Evolutionary conservation across 2,888 invertebrate species (phyloP).

Genomic region (Apamea anceps): DNA sequence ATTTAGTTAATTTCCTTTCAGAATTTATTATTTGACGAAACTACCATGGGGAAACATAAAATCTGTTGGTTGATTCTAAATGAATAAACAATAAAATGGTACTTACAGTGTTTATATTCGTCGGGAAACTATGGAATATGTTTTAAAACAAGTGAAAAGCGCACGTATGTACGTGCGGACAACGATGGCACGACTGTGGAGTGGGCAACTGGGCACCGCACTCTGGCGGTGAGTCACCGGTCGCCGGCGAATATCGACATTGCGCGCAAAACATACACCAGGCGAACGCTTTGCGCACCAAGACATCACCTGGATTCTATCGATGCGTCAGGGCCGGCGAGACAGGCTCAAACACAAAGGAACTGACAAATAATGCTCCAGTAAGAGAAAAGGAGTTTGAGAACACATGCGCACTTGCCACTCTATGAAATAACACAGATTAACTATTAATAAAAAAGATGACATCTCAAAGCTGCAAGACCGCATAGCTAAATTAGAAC

Average conservation of each 20-base stretch:
- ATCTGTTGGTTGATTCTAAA: neutral
- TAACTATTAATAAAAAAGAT: neutral
- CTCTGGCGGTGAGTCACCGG: constrained; percentile 70
- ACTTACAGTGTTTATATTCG: constrained; percentile 65
- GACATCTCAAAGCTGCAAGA: too few species aligned
- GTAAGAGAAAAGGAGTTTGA: neutral
- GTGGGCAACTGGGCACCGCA: constrained; percentile 62
- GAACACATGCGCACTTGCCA: constrained; percentile 10
- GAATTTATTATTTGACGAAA: constrained; percentile 6
- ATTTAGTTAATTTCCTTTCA: constrained; percentile 1
- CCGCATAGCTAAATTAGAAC: too few species aligned
- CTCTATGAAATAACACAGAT: constrained; percentile 17
- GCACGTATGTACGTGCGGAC: constrained; percentile 73
- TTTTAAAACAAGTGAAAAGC: constrained; percentile 66
- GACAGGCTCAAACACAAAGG: constrained; percentile 26
- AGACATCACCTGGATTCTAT: constrained; percentile 25
- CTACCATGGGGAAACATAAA: neutral
- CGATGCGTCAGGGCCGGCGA: constrained; percentile 20
- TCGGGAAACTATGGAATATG: constrained; percentile 29
- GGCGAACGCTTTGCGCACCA: constrained; percentile 48
- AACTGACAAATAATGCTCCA: constrained; percentile 8
- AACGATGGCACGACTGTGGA: constrained; percentile 72
- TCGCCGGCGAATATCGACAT: constrained; percentile 65
- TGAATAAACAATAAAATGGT: constrained; percentile 10
- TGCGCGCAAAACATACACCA: constrained; percentile 58